These are phyloP conservation scores for Drosophila tsacasi DNA, from an alignment of 1,140 invertebrate species.

Conservation along the genomic window DNA sequence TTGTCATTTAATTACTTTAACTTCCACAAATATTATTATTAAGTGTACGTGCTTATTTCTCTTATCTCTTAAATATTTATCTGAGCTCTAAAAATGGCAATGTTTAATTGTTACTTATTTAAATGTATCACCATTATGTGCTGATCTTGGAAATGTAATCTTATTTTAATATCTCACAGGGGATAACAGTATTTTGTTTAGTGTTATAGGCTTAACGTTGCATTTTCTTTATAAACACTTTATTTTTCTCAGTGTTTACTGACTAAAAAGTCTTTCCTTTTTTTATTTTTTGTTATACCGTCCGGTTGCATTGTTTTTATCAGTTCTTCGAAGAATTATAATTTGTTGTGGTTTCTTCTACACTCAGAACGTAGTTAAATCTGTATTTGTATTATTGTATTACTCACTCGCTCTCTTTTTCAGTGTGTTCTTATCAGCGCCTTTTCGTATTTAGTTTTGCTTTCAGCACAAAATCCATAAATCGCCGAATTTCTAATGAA, in stretches of 20 bases:
- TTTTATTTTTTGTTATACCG: not conserved
- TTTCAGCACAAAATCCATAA: slow-evolving; percentile 40
- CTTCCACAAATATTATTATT: not conserved
- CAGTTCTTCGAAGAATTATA: slow-evolving; percentile 33
- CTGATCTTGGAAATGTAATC: not conserved
- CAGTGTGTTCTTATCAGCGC: slow-evolving; percentile 63
- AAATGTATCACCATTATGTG: not conserved
- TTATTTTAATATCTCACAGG: rapidly evolving
- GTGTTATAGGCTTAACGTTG: not conserved
- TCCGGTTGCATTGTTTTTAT: slow-evolving; percentile 57
- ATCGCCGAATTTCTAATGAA: slow-evolving; percentile 18
- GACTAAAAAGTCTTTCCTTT: not conserved
- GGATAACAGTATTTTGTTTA: not conserved
- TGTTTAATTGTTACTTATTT: not conserved
- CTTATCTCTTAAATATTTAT: not conserved
- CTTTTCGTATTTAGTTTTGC: slow-evolving; percentile 26
- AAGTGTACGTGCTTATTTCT: not conserved
- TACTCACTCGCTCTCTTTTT: slow-evolving; percentile 26
- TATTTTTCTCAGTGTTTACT: slow-evolving; percentile 3
- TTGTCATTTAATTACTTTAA: not conserved
- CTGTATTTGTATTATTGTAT: slow-evolving; percentile 1
- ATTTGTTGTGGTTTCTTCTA: slow-evolving; percentile 30
- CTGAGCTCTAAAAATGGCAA: not conserved
- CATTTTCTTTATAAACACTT: not conserved
- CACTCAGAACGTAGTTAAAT: slow-evolving; percentile 34